Percentiles rank a stretch among this genome's conserved stretches.
phyloP scores from a whole-genome alignment of 2,888 invertebrate species.

The Phortica okadai region DNA sequence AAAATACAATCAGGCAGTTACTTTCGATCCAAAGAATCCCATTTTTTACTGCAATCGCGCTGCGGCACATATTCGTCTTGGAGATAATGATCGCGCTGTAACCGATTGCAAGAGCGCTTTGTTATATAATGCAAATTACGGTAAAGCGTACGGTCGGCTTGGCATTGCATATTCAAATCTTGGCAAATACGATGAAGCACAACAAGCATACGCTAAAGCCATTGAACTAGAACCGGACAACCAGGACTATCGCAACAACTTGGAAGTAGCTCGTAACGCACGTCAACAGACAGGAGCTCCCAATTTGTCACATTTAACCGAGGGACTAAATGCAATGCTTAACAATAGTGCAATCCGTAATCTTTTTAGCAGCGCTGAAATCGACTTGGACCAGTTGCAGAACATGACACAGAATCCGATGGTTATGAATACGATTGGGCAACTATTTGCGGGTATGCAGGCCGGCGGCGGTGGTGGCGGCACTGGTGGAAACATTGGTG shows the following conservation, averaged over 20 bases:
- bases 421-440: conserved; percentile 65
- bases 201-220: conserved; percentile 91
- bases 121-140: conserved; percentile 91
- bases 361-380: conserved; percentile 67
- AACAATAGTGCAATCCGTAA: conserved; percentile 70
- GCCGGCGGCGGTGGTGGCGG: conserved; percentile 35
- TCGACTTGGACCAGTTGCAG: conserved; percentile 67
- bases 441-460: conserved; percentile 62
- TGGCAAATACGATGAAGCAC: conserved; percentile 89
- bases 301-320: conserved; percentile 62
- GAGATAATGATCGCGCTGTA: conserved; percentile 89
- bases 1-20: conserved; percentile 91
- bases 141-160: conserved; percentile 95
- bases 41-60: conserved; percentile 98
- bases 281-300: conserved; percentile 53
- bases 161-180: conserved; percentile 90
- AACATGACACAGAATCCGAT: conserved; percentile 69
- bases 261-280: conserved; percentile 84
- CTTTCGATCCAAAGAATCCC: conserved; percentile 90
- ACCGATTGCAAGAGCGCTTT: conserved; percentile 94
- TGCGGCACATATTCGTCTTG: conserved; percentile 94
- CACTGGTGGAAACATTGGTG: conserved; percentile 42
- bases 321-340: conserved; percentile 69
- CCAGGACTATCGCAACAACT: conserved; percentile 91
- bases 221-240: conserved; percentile 94